A percentile compares a stretch with the other conserved stretches of the same genome.
Evolutionary conservation across 2,113 vertebrate genomes (phyloP).

Genomic region (Ibidorhyncha struthersii): DNA sequence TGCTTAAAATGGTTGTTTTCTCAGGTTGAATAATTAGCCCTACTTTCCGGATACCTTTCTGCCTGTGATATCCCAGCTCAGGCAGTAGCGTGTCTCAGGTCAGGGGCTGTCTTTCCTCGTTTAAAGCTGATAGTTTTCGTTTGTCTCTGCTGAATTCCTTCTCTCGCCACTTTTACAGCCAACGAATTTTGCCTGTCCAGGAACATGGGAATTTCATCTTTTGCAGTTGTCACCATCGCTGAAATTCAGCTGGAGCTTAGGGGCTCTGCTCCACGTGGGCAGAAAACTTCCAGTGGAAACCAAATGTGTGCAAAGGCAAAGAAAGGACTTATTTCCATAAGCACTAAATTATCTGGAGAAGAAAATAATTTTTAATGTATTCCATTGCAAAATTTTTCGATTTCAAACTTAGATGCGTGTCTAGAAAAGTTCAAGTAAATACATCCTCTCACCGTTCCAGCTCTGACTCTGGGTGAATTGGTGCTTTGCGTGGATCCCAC

Average conservation of each 20-base stretch:
- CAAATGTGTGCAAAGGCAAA: neutral
- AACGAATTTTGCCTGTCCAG: neutral
- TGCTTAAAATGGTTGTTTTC: neutral
- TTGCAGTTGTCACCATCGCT: neutral
- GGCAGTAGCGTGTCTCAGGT: neutral
- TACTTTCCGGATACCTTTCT: neutral
- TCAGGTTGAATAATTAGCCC: neutral
- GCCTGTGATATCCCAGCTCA: neutral
- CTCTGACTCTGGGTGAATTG: neutral
- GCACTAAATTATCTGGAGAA: accelerated
- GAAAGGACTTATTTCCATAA: neutral
- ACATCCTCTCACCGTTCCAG: neutral
- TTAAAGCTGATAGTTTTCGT: neutral
- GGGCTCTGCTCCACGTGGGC: neutral
- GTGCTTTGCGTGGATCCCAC: neutral
- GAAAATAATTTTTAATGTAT: neutral
- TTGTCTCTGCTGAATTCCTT: neutral
- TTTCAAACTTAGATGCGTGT: neutral
- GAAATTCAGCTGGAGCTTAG: neutral
- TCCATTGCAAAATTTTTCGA: neutral
- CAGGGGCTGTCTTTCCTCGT: neutral
- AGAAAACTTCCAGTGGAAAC: neutral
- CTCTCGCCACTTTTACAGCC: neutral
- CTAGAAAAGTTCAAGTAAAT: neutral
- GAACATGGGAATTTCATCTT: neutral